Evolutionary conservation across 2,888 invertebrate genomes (phyloP).

Genomic region (Neoitamus cyanurus): DNA sequence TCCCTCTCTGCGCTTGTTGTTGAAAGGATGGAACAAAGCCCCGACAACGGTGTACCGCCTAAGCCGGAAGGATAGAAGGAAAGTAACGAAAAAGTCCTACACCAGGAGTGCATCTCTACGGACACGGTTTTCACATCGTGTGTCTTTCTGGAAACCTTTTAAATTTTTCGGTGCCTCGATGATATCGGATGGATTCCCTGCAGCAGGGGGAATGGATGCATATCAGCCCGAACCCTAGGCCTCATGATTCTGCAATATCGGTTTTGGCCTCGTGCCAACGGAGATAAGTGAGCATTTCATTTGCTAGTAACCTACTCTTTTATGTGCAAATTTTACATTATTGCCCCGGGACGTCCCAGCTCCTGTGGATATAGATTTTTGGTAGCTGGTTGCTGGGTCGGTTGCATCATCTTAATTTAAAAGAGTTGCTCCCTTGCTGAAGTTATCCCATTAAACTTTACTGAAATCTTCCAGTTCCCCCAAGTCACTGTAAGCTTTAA

Average conservation of each 20-base stretch:
- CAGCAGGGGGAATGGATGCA: neutral
- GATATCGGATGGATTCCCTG: conserved; percentile 15
- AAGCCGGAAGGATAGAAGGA: neutral
- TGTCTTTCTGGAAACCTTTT: neutral
- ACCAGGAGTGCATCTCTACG: neutral
- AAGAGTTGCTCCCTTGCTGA: neutral
- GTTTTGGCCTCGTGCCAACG: conserved; percentile 12
- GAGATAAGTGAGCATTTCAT: conserved; percentile 41
- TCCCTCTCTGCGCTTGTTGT: neutral
- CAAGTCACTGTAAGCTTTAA: neutral
- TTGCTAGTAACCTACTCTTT: conserved; percentile 40
- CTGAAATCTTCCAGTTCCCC: neutral
- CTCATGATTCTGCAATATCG: conserved; percentile 25
- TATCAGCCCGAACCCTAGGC: conserved; percentile 7
- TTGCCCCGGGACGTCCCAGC: conserved; percentile 22
- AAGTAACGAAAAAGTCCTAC: neutral
- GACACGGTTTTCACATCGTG: neutral
- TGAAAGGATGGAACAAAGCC: conserved; percentile 12
- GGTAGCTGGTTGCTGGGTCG: neutral
- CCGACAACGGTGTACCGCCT: too few relatives aligned
- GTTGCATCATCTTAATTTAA: neutral
- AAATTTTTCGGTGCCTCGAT: neutral
- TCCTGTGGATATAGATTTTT: conserved; percentile 8
- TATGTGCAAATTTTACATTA: conserved; percentile 43
- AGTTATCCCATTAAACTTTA: conserved; percentile 5